Conservation (phyloP, 2,888 invertebrate genomes). For the Tuberolachnus salignus region DNA sequence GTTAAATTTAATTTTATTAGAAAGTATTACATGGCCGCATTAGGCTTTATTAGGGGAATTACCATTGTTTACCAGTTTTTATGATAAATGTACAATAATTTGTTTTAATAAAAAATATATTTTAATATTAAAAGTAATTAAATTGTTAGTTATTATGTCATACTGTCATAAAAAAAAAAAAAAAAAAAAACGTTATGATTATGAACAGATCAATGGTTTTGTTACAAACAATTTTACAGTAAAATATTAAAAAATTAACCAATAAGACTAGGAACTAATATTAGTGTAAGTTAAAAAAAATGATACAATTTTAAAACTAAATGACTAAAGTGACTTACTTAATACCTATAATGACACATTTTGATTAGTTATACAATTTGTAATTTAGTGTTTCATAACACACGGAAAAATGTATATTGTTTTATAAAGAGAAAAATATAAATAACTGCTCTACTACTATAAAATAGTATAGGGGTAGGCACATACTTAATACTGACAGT, state of each 20-base stretch:
- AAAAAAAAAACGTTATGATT: not conserved
- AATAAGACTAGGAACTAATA: slow-evolving; percentile 49
- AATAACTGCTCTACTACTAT: too few relatives aligned
- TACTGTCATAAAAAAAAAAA: not conserved
- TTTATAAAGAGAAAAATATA: too few relatives aligned
- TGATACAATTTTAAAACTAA: slow-evolving; percentile 26
- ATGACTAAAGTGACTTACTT: slow-evolving; percentile 24
- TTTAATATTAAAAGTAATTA: slow-evolving; percentile 6
- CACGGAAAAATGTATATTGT: not conserved
- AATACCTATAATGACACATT: slow-evolving; percentile 25
- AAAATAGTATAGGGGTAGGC: too few relatives aligned
- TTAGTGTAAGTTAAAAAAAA: slow-evolving; percentile 31
- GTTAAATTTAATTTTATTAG: not conserved
- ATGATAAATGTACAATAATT: slow-evolving; percentile 1
- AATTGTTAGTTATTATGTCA: slow-evolving; percentile 11
- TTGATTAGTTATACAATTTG: not conserved
- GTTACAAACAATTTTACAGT: not conserved
- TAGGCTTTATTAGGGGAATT: slow-evolving; percentile 11
- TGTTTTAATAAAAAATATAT: slow-evolving; percentile 22
- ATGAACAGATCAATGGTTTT: slow-evolving; percentile 24
- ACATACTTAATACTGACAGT: too few relatives aligned
- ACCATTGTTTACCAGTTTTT: not conserved
- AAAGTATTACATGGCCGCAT: too few relatives aligned
- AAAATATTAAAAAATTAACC: slow-evolving; percentile 8
- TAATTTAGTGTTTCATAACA: not conserved